phyloP scores from a whole-genome alignment of 2,113 vertebrate species.

The Pteronura brasiliensis region DNA sequence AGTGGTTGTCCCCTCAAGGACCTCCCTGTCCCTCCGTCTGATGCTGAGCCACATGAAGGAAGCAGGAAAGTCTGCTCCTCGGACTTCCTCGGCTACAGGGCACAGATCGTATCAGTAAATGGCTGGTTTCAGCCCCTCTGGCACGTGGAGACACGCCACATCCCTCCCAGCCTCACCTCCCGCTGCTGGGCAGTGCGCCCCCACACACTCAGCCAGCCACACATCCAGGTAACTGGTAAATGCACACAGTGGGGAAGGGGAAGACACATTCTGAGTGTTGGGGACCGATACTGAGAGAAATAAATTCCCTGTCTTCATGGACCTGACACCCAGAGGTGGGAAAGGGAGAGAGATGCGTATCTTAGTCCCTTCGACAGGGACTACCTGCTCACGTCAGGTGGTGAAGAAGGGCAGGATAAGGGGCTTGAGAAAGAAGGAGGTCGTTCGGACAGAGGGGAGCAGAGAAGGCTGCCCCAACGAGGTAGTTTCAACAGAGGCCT shows the following conservation, averaged over 20 bases:
- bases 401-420: fast-evolving
- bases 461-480: background rate
- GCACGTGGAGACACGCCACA: fast-evolving
- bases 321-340: background rate
- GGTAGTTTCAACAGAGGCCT: background rate
- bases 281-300: background rate
- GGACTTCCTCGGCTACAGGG: background rate
- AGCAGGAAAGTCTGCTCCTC: fast-evolving
- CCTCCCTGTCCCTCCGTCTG: background rate
- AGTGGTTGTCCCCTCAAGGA: fast-evolving
- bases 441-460: background rate
- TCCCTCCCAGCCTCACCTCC: background rate
- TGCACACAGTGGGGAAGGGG: background rate
- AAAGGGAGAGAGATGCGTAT: background rate
- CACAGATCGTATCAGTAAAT: fast-evolving
- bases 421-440: background rate
- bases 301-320: background rate
- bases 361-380: background rate
- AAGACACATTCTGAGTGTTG: background rate
- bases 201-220: background rate
- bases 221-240: background rate
- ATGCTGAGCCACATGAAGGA: background rate
- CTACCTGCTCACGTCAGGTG: fast-evolving
- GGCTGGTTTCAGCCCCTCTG: fast-evolving
- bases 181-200: fast-evolving